phyloP scores from a whole-genome alignment of 2,888 invertebrate species.

The Stenodema calcarata region DNA sequence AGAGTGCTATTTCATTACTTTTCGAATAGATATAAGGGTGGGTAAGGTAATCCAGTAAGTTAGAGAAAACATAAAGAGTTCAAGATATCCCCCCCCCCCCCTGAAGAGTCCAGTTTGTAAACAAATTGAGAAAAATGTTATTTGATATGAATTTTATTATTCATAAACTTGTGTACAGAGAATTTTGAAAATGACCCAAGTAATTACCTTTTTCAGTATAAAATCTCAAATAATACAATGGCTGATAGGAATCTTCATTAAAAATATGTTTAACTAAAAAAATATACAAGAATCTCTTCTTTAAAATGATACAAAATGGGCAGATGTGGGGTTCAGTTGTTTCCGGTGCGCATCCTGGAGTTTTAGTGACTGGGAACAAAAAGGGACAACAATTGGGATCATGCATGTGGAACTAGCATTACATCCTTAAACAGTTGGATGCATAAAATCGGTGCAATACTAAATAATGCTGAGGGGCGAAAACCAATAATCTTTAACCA shows the following conservation, averaged over 20 bases:
- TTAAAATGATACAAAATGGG: conserved; percentile 53
- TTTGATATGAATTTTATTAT: conserved; percentile 18
- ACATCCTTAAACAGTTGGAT: not conserved
- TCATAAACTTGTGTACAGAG: conserved; percentile 22
- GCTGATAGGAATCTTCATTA: conserved; percentile 5
- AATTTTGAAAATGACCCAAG: conserved; percentile 30
- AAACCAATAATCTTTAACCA: not conserved
- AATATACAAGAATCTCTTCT: conserved; percentile 40
- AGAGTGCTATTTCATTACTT: no score
- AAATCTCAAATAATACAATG: conserved; percentile 34
- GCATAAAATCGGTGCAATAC: not conserved
- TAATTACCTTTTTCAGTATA: conserved; percentile 25
- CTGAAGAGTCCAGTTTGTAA: not conserved
- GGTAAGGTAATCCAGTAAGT: not conserved
- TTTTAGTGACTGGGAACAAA: conserved; percentile 56
- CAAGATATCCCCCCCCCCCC: not conserved
- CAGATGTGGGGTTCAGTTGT: conserved; percentile 50
- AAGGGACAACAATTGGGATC: conserved; percentile 55
- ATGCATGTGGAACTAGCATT: conserved; percentile 47
- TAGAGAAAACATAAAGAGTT: not conserved
- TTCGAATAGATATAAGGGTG: no score
- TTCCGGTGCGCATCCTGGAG: conserved; percentile 53
- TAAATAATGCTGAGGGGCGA: not conserved
- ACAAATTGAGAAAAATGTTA: not conserved
- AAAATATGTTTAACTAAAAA: conserved; percentile 32